Conservation (phyloP, 1,140 invertebrate genomes). For the Rhagoletis pomonella region DNA sequence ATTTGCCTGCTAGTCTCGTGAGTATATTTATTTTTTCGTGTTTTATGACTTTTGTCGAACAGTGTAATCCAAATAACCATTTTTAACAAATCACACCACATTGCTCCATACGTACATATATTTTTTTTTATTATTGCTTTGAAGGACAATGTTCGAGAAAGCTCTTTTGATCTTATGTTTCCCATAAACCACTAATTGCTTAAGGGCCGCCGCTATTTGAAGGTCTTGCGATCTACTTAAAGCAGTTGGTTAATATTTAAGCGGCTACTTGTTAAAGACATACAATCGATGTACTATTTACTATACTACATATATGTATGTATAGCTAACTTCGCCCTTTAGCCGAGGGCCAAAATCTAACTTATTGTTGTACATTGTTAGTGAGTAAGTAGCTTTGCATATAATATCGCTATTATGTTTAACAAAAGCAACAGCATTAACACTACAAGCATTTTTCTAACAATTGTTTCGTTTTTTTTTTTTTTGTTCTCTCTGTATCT, state of each 20-base stretch:
- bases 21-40: too few species aligned
- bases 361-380: not conserved
- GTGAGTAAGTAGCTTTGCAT: not conserved
- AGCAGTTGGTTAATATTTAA: not conserved
- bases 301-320: not conserved
- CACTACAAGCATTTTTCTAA: slow-evolving; percentile 14
- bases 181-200: slow-evolving; percentile 21
- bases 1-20: too few species aligned
- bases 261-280: not conserved
- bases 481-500: not conserved
- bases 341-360: not conserved
- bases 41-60: too few species aligned
- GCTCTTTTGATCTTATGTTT: not conserved
- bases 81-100: too few species aligned
- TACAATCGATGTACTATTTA: not conserved
- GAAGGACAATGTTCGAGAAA: slow-evolving; percentile 2
- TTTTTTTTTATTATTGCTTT: not conserved
- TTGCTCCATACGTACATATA: too few species aligned
- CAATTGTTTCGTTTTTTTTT: slow-evolving; percentile 29
- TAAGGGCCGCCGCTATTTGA: not conserved
- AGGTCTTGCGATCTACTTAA: not conserved
- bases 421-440: slow-evolving; percentile 37
- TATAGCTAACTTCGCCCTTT: not conserved
- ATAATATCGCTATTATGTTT: not conserved
- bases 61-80: too few species aligned